Base-by-base conservation (phyloP, 2,888 invertebrate species). In the Trichogramma dendrolimi region DNA sequence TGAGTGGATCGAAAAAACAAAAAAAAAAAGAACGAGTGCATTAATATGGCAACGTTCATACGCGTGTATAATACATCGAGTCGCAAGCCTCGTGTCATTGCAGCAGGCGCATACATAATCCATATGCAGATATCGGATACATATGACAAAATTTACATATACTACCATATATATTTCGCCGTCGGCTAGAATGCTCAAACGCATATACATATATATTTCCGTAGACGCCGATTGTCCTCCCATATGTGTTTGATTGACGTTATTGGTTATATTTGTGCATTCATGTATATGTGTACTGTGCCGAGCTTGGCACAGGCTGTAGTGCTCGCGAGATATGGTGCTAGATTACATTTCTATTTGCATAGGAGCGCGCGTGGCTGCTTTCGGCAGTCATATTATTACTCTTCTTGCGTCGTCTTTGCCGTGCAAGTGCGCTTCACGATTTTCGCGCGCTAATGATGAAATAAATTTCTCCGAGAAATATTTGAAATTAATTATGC, bases 61-160 rank as follows among this genome's bases (percentile, higher is more conserved):
- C 51, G 11, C 38, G n/a, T 39, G 8, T 11, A 7, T 7, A 44
- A 44, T 43, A 14, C 14, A 39, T 46, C 6, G 10, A 4, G 4
- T 38, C 71, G 73, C 77, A 75, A 71, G 70, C 71, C 70, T 72
- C 72, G 74, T 75, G 74, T 75, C 75, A 71, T 69, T 71, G 69
- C 69, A 68, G 69, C 58, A 62, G 69, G 69, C 63, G 65, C 64
- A 66, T 67, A 58, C 61, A 73, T 77, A 76, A 78, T 78, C 78
- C 78, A 78, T 78, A 78, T 78, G 78, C 77, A 78, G 78, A 78
- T 78, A 74, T 75, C 75, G 71, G 73, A 75, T 74, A 75, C 77
- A 79, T 79, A 78, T 78, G 78, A 79, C 78, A 78, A 79, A 77
- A 79, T 79, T 79, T 79, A 79, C 79, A 79, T 79, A 79, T 77